These are phyloP conservation scores for Glandiceps talaboti DNA, from an alignment of 53 echinoderm and acorn worm species.

Conservation along the genomic window DNA sequence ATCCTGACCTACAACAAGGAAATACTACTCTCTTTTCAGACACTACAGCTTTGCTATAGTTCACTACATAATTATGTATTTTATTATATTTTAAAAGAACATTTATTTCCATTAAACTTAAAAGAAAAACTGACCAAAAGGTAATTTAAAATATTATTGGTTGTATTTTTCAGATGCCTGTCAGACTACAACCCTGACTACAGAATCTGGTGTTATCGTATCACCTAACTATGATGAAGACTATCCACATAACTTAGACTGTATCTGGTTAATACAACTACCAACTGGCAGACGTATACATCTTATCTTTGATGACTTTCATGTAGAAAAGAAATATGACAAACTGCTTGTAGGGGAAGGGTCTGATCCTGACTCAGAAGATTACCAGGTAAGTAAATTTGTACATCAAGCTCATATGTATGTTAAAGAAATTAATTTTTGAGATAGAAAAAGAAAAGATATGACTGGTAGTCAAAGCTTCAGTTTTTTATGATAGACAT, in stretches of 20 bases:
- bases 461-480: no score
- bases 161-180: constrained; percentile 45
- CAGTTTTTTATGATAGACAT: no score
- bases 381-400: not conserved
- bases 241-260: constrained; percentile 61
- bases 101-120: not conserved
- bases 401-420: no score
- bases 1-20: no score
- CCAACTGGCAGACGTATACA: constrained; percentile 24
- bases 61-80: no score
- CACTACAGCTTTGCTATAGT: no score
- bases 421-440: no score
- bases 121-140: not conserved
- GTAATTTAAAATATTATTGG: not conserved
- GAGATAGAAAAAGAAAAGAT: no score
- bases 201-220: constrained; percentile 26
- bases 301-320: constrained; percentile 42
- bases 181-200: constrained; percentile 25
- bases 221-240: constrained; percentile 48
- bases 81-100: no score
- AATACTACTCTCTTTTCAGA: no score
- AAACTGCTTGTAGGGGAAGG: constrained; percentile 24
- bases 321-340: constrained; percentile 59
- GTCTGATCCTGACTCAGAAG: not conserved
- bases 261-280: constrained; percentile 57